Evolutionary conservation across 2,888 invertebrate species (phyloP).

Genomic region (Gymnoscelis rufifasciata): DNA sequence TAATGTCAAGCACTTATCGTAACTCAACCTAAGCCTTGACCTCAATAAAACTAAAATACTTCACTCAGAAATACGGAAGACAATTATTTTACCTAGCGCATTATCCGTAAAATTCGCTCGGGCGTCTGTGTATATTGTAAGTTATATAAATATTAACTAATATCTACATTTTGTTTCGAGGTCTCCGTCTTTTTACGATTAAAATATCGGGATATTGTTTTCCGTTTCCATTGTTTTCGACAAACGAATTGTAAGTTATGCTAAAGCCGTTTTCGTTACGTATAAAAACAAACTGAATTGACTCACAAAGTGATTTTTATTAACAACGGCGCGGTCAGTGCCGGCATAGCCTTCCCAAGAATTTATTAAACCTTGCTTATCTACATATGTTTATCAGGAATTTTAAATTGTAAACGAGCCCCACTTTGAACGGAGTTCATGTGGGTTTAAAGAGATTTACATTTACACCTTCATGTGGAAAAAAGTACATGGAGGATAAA

Average conservation of each 20-base stretch:
- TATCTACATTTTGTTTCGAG: too few relatives aligned
- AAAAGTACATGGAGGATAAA: too few relatives aligned
- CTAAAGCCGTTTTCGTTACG: too few relatives aligned
- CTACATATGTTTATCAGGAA: slow-evolving; percentile 71
- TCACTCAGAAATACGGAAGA: not conserved
- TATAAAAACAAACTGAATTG: slow-evolving; percentile 29
- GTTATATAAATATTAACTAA: too few relatives aligned
- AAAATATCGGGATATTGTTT: too few relatives aligned
- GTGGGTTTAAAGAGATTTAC: slow-evolving; percentile 14
- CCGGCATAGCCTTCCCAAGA: slow-evolving; percentile 45
- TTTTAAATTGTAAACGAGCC: slow-evolving; percentile 73
- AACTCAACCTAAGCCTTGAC: not conserved
- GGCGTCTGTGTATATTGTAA: too few relatives aligned
- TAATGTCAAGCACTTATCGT: not conserved
- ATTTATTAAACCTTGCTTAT: slow-evolving; percentile 65
- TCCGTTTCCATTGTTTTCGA: too few relatives aligned
- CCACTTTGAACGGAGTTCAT: slow-evolving; percentile 51
- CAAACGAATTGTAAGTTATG: too few relatives aligned
- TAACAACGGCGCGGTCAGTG: slow-evolving; percentile 35
- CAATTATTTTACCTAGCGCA: too few relatives aligned
- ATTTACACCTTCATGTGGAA: not conserved
- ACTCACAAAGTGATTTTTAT: slow-evolving; percentile 61
- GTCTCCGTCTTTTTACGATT: too few relatives aligned
- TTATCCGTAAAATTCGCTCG: too few relatives aligned
- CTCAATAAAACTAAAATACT: not conserved